phyloP scores from a whole-genome alignment of 1,140 invertebrate species.

The Tetramorium simillimum region DNA sequence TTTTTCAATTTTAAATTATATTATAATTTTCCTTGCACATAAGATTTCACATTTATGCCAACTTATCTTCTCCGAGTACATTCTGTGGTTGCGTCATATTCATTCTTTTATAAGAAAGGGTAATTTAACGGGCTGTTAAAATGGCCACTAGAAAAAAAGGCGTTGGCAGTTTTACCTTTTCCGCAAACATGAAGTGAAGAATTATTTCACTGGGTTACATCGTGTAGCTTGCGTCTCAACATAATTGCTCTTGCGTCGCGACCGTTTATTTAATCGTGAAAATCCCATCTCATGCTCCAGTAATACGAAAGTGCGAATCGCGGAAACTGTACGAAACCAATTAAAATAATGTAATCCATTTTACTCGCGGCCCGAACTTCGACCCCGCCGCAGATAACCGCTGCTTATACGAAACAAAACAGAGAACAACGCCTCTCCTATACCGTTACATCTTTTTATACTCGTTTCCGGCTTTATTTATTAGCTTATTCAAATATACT shows the following conservation, averaged over 20 bases:
- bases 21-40: not conserved
- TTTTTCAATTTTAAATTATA: not conserved
- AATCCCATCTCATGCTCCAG: conserved; percentile 21
- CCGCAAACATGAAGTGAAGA: conserved; percentile 56
- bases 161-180: conserved; percentile 2
- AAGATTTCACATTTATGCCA: conserved; percentile 2
- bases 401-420: conserved; percentile 16
- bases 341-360: conserved; percentile 60
- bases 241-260: conserved; percentile 46
- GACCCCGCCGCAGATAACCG: not conserved
- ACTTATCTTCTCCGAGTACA: not conserved
- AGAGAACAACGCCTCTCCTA: not conserved
- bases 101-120: not conserved
- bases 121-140: conserved; percentile 37
- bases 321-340: conserved; percentile 42
- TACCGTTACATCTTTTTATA: not conserved
- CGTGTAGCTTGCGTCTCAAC: not conserved
- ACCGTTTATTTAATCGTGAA: conserved; percentile 45
- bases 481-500: not conserved
- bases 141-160: not conserved
- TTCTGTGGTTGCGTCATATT: not conserved
- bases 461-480: not conserved
- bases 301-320: conserved; percentile 49
- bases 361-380: not conserved
- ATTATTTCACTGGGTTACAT: conserved; percentile 55